These are phyloP conservation scores for Progne subis DNA, from an alignment of 2,113 vertebrate genomes.

Conservation along the genomic window DNA sequence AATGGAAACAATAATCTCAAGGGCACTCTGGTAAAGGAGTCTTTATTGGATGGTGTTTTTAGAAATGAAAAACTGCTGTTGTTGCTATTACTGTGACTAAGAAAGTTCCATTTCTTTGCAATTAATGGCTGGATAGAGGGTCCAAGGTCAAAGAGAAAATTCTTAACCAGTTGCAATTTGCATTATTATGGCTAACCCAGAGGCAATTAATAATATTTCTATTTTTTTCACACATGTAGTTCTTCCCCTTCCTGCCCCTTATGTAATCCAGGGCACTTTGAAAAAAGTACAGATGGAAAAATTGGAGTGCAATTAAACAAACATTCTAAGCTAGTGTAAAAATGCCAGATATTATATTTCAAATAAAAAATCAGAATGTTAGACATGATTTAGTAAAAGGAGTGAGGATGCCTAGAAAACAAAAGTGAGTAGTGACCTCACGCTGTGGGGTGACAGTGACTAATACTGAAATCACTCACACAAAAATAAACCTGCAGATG, in stretches of 20 bases:
- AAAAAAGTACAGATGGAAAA: neutral
- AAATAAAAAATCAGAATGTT: neutral
- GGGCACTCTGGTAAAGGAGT: neutral
- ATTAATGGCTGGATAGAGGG: neutral
- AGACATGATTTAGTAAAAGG: neutral
- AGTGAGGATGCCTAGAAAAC: neutral
- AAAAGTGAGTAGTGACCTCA: neutral
- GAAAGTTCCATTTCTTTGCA: neutral
- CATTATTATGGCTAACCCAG: neutral
- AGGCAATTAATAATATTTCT: slow-evolving; percentile 36
- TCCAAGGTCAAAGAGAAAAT: slow-evolving; percentile 27
- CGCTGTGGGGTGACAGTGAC: neutral
- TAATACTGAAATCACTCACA: neutral
- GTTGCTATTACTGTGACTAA: neutral
- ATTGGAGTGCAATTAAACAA: neutral
- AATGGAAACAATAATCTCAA: neutral
- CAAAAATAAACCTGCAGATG: slow-evolving; percentile 1
- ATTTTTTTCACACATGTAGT: neutral
- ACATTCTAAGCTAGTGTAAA: neutral
- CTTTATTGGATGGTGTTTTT: neutral
- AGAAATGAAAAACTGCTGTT: neutral
- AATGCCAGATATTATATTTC: neutral
- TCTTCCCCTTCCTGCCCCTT: neutral
- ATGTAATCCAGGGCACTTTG: neutral
- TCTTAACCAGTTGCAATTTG: neutral